A percentile compares a stretch with the other conserved stretches of the same genome.
Evolutionary conservation across 2,113 vertebrate species (phyloP).

Genomic region (Silurus meridionalis): DNA sequence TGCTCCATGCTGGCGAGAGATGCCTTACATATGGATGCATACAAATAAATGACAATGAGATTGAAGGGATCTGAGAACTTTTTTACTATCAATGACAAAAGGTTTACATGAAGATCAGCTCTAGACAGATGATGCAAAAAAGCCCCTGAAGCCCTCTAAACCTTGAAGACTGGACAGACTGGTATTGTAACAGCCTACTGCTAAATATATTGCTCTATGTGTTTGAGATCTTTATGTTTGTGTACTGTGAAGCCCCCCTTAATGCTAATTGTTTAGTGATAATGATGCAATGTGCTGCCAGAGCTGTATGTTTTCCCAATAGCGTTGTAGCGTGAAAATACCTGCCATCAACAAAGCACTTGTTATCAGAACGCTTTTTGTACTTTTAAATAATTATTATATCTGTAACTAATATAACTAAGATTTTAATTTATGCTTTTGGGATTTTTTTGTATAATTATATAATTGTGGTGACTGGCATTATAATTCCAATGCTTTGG

Average conservation of each 20-base stretch:
- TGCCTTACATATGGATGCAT: neutral
- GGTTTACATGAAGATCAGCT: neutral
- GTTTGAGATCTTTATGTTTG: neutral
- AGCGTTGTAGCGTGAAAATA: neutral
- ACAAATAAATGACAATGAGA: neutral
- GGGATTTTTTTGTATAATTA: neutral
- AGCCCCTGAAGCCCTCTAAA: too few relatives aligned
- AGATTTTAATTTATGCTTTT: neutral
- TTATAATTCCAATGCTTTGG: neutral
- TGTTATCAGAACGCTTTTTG: neutral
- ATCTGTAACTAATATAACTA: neutral
- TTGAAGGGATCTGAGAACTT: neutral
- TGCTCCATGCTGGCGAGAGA: neutral
- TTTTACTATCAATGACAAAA: neutral
- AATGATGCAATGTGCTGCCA: conserved; percentile 10
- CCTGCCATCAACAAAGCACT: neutral
- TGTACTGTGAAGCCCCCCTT: neutral
- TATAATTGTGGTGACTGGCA: neutral
- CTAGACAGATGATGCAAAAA: neutral
- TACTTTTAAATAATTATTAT: neutral
- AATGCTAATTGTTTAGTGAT: neutral
- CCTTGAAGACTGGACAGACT: too few relatives aligned
- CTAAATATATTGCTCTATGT: neutral
- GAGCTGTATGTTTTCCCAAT: neutral
- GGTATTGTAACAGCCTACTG: neutral